phyloP scores from a whole-genome alignment of 2,797 vertebrate genomes.

The Falco concolor region DNA sequence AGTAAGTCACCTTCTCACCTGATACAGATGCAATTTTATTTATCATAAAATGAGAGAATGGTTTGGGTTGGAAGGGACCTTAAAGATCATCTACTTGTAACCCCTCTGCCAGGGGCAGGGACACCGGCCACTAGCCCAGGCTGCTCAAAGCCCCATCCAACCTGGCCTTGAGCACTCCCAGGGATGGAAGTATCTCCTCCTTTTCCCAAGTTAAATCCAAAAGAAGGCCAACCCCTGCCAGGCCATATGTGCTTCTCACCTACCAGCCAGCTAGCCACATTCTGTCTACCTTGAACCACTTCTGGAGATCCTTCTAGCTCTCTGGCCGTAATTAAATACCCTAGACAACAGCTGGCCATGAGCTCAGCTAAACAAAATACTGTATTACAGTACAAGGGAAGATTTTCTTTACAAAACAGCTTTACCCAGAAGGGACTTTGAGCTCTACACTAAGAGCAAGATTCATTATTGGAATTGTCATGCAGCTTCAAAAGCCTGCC shows the following conservation, averaged over 20 bases:
- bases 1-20: background rate
- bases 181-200: background rate
- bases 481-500: background rate
- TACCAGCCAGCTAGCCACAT: background rate
- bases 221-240: background rate
- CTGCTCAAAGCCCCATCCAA: no score
- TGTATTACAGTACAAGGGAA: background rate
- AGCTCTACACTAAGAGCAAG: background rate
- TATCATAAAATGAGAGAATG: no score
- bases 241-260: background rate
- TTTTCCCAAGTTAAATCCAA: background rate
- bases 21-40: background rate
- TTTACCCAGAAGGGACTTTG: background rate
- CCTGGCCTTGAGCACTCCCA: no score
- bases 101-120: no score
- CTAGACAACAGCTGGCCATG: slow-evolving; percentile 8
- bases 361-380: slow-evolving; percentile 15
- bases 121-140: no score
- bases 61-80: no score
- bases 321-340: background rate
- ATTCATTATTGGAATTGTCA: background rate
- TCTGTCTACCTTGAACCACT: background rate
- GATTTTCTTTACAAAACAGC: background rate
- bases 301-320: background rate
- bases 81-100: no score